Evolutionary conservation across 2,888 invertebrate genomes (phyloP).

Genomic region (Fabriciana adippe): DNA sequence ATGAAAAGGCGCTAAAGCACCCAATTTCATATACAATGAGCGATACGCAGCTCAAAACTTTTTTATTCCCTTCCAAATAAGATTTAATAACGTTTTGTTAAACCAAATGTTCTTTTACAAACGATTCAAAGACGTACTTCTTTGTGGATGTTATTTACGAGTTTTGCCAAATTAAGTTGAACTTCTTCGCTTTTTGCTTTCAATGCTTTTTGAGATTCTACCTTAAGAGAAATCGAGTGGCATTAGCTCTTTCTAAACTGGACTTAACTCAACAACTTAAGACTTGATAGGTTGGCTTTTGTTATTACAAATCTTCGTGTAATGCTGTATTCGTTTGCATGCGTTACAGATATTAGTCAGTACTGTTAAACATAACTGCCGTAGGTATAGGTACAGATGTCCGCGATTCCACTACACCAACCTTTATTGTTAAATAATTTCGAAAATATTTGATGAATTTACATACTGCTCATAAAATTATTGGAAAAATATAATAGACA

Average conservation of each 20-base stretch:
- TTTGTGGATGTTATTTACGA: slow-evolving; percentile 59
- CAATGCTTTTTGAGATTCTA: slow-evolving; percentile 26
- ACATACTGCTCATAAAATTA: too few relatives aligned
- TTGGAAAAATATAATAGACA: too few relatives aligned
- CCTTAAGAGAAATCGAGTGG: slow-evolving; percentile 28
- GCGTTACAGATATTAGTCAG: too few relatives aligned
- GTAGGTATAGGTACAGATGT: too few relatives aligned
- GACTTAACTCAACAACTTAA: slow-evolving; percentile 53
- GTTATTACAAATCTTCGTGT: slow-evolving; percentile 57
- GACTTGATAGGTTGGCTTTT: slow-evolving; percentile 64
- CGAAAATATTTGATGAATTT: too few relatives aligned
- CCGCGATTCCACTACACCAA: too few relatives aligned
- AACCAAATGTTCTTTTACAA: slow-evolving; percentile 64
- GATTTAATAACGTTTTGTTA: slow-evolving; percentile 79
- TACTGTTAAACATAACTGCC: too few relatives aligned
- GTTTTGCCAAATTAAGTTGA: slow-evolving; percentile 49
- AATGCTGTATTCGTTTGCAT: slow-evolving; percentile 26
- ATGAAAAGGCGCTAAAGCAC: slow-evolving; percentile 56
- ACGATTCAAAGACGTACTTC: slow-evolving; percentile 49
- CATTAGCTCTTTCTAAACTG: slow-evolving; percentile 52
- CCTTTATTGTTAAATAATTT: too few relatives aligned
- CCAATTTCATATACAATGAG: slow-evolving; percentile 50
- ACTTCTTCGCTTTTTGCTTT: slow-evolving; percentile 37
- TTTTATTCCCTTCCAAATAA: slow-evolving; percentile 60
- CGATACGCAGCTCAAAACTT: slow-evolving; percentile 53